Conservation (phyloP, 2,888 invertebrate genomes). For the Pollenia angustigena region DNA sequence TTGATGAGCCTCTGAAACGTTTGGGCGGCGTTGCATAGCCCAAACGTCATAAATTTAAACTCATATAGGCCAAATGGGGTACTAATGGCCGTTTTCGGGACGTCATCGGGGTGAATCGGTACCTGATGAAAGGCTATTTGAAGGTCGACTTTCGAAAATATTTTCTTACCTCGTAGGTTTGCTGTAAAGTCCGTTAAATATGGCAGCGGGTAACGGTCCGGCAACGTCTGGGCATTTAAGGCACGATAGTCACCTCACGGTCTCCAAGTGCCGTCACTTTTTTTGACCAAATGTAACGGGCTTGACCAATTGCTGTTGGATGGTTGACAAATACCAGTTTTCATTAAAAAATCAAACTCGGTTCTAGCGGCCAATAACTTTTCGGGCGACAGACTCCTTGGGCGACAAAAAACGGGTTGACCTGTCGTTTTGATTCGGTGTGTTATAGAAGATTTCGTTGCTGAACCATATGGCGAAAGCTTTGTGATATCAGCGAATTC, state of each 20-base stretch:
- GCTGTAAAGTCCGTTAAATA: background rate
- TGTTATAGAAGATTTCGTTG: background rate
- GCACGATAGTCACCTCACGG: background rate
- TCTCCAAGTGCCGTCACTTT: background rate
- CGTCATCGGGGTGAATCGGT: background rate
- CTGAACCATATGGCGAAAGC: background rate
- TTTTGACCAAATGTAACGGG: background rate
- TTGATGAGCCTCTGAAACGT: conserved; percentile 66
- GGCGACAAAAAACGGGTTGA: no score
- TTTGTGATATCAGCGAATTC: background rate
- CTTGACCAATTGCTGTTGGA: background rate
- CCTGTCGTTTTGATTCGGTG: background rate
- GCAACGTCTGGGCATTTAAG: background rate
- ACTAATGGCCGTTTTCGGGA: background rate
- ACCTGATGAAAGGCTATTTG: background rate
- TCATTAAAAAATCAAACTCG: conserved; percentile 1
- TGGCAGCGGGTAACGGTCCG: background rate
- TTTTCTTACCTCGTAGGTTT: background rate
- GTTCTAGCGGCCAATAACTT: background rate
- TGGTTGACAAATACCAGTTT: background rate
- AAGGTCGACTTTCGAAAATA: background rate
- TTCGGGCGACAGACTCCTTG: background rate
- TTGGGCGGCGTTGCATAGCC: background rate
- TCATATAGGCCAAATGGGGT: background rate
- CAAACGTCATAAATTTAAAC: background rate